Conservation (phyloP, 1,140 invertebrate species). For the Heliothis subflexa region DNA sequence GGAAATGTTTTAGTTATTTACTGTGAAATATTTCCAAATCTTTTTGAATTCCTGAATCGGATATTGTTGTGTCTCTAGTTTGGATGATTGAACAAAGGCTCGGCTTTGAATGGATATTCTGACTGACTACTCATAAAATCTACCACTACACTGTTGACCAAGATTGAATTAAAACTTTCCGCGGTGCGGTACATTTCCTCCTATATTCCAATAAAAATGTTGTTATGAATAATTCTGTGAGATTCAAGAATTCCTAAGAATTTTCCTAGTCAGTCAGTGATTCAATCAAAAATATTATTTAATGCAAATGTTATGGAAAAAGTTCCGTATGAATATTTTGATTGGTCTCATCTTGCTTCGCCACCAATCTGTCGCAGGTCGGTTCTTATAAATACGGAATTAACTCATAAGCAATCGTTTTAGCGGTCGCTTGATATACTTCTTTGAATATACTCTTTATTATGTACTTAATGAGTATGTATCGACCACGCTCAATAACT, state of each 20-base stretch:
- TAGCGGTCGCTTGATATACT: neutral
- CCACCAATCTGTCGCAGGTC: neutral
- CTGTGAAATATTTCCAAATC: too few relatives aligned
- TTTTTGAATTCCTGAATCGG: too few relatives aligned
- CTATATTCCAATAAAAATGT: neutral
- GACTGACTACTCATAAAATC: too few relatives aligned
- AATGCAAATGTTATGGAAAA: too few relatives aligned
- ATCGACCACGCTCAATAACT: constrained; percentile 10
- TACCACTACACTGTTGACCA: neutral
- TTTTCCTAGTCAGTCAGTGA: neutral
- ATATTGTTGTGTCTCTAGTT: too few relatives aligned
- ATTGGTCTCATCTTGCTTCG: neutral
- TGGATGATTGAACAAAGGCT: too few relatives aligned
- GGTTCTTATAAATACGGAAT: neutral
- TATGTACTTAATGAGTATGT: constrained; percentile 21
- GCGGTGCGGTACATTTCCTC: neutral
- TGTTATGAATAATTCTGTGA: neutral
- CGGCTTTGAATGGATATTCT: too few relatives aligned
- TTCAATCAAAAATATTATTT: too few relatives aligned
- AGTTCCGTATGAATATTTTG: neutral
- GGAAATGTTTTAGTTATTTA: too few relatives aligned
- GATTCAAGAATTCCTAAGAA: neutral
- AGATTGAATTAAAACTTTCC: neutral
- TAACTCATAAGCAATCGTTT: neutral
- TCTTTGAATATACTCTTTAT: neutral